Percentiles rank a stretch among this genome's conserved stretches.
Conservation (phyloP, 2,113 vertebrate genomes). For the Plectropomus leopardus region DNA sequence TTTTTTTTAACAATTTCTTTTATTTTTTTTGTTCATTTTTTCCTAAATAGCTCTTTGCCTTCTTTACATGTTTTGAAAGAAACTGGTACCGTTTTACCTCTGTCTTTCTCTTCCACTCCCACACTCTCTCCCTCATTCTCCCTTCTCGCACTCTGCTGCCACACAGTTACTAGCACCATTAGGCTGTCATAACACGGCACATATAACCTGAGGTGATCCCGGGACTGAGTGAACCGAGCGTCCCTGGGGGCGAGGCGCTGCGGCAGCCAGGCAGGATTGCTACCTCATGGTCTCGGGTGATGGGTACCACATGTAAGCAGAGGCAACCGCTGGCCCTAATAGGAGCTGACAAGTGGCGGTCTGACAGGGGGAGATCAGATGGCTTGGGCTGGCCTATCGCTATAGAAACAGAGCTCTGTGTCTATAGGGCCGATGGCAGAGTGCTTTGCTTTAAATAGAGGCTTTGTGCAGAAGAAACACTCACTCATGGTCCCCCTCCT, state of each 20-base stretch:
- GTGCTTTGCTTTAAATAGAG: conserved; percentile 63
- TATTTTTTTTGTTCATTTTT: too few species aligned
- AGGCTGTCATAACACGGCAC: conserved; percentile 74
- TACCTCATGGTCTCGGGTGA: conserved; percentile 61
- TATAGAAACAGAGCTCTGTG: conserved; percentile 49
- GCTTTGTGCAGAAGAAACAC: conserved; percentile 64
- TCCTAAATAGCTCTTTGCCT: too few species aligned
- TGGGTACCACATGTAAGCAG: conserved; percentile 73
- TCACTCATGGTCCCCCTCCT: conserved; percentile 5
- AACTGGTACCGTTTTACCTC: background rate
- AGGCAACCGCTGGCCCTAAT: conserved; percentile 60
- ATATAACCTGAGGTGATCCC: conserved; percentile 67
- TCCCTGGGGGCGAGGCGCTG: conserved; percentile 48
- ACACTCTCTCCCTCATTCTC: conserved; percentile 6
- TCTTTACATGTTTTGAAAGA: too few species aligned
- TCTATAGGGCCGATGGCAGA: conserved; percentile 22
- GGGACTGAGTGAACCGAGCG: conserved; percentile 47
- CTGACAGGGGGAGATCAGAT: conserved; percentile 65
- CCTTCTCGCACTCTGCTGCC: conserved; percentile 25
- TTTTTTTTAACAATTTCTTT: too few species aligned
- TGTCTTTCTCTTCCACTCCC: conserved; percentile 13
- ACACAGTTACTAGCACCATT: conserved; percentile 70
- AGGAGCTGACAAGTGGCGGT: conserved; percentile 70
- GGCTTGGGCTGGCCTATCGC: conserved; percentile 24
- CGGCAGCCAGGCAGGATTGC: conserved; percentile 47